Evolutionary conservation across 2,888 invertebrate species (phyloP).

Genomic region (Carpatolechia fugitivella): DNA sequence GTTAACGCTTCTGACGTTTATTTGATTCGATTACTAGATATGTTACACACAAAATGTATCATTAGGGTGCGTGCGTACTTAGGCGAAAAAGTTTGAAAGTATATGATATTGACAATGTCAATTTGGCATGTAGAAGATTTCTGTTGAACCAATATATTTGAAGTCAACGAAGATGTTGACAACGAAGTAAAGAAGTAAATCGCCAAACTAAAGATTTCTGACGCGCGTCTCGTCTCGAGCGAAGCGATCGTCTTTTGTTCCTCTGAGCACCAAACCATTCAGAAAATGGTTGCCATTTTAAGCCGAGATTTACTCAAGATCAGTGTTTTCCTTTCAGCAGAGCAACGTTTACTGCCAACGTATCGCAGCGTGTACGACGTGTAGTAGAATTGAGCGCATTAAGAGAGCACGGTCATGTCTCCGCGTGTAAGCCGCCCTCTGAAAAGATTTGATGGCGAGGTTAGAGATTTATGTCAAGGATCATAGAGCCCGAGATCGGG

Average conservation of each 20-base stretch:
- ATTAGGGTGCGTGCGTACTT: neutral
- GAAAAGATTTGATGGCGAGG: slow-evolving; percentile 78
- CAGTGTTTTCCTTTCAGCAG: slow-evolving; percentile 8
- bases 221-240: too few species aligned
- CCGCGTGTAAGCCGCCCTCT: slow-evolving; percentile 68
- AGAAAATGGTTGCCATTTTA: neutral
- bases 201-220: too few species aligned
- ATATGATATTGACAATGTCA: too few species aligned
- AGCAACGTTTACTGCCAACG: neutral
- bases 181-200: neutral
- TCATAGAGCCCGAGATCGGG: slow-evolving; percentile 73
- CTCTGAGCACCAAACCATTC: neutral
- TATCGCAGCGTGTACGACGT: slow-evolving; percentile 15
- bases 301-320: slow-evolving; percentile 4
- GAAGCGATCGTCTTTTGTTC: too few species aligned
- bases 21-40: slow-evolving; percentile 11
- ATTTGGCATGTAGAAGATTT: too few species aligned
- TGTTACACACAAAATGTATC: too few species aligned
- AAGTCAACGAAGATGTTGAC: neutral
- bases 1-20: slow-evolving; percentile 26
- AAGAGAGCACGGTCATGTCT: slow-evolving; percentile 62
- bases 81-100: too few species aligned
- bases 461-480: slow-evolving; percentile 79
- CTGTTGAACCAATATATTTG: neutral
- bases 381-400: slow-evolving; percentile 60